phyloP scores from a whole-genome alignment of 2,113 vertebrate species.

The Sigmodon hispidus region DNA sequence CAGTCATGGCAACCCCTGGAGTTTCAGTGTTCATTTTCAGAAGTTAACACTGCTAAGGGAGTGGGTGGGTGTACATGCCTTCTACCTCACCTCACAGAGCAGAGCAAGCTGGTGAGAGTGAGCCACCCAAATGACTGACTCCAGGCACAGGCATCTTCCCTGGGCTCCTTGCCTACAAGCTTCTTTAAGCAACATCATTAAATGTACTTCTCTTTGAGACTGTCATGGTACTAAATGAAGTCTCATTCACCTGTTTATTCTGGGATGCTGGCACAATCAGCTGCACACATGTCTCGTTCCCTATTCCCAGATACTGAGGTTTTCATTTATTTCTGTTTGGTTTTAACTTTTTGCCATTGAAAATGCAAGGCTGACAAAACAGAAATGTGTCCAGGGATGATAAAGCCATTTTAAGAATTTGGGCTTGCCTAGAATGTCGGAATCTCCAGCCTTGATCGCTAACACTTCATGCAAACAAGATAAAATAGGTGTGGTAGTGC shows the following conservation, averaged over 20 bases:
- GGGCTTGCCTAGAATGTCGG: not conserved
- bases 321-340: not conserved
- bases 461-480: not conserved
- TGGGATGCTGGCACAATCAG: not conserved
- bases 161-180: fast-evolving
- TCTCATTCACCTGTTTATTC: not conserved
- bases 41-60: not conserved
- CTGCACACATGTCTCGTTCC: not conserved
- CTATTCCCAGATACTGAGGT: not conserved
- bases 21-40: not conserved
- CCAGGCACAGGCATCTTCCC: not conserved
- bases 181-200: not conserved
- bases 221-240: fast-evolving
- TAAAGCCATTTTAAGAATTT: not conserved
- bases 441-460: too few species aligned
- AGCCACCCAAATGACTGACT: not conserved
- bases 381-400: not conserved
- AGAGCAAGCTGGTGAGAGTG: not conserved
- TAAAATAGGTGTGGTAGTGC: not conserved
- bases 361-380: not conserved
- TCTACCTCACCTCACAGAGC: not conserved
- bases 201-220: not conserved
- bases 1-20: not conserved
- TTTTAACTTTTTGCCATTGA: not conserved
- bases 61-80: not conserved